Percentiles rank a stretch among this genome's conserved stretches.
phyloP scores from a whole-genome alignment of 2,113 vertebrate genomes.

The Budorcas taxicolor region DNA sequence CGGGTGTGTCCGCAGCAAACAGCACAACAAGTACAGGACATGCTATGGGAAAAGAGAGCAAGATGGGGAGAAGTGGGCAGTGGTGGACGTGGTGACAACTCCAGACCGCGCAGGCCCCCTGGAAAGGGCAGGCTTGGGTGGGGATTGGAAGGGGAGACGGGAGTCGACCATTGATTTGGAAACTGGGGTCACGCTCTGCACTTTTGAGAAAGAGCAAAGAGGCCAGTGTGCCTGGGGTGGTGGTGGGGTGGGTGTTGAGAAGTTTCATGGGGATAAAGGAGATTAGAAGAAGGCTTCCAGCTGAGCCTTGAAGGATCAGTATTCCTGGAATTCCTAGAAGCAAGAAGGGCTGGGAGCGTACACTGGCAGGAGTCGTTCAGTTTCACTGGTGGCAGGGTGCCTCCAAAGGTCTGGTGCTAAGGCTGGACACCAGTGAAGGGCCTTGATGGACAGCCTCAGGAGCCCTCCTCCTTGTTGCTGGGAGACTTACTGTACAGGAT shows the following conservation, averaged over 20 bases:
- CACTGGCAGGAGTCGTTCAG: rapidly evolving
- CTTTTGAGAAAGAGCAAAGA: not conserved
- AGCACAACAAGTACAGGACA: not conserved
- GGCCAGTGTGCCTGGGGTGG: not conserved
- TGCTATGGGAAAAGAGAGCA: not conserved
- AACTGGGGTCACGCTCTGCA: not conserved
- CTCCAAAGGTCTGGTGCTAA: too few species aligned
- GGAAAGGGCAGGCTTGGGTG: not conserved
- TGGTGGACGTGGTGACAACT: rapidly evolving
- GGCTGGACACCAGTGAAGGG: rapidly evolving
- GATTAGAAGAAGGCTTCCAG: not conserved
- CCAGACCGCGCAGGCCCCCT: too few species aligned
- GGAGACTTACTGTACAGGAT: not conserved
- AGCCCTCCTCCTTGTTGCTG: not conserved
- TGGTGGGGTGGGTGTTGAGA: not conserved
- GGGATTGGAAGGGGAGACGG: not conserved
- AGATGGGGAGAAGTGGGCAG: not conserved
- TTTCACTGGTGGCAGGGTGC: not conserved
- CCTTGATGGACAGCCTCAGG: not conserved
- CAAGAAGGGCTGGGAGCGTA: not conserved
- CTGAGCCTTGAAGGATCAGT: not conserved
- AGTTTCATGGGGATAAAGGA: not conserved
- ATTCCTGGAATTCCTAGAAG: not conserved
- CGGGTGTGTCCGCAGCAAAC: not conserved
- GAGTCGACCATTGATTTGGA: not conserved